Base-by-base conservation (phyloP, 2,113 vertebrate genomes). In the Mirounga angustirostris region DNA sequence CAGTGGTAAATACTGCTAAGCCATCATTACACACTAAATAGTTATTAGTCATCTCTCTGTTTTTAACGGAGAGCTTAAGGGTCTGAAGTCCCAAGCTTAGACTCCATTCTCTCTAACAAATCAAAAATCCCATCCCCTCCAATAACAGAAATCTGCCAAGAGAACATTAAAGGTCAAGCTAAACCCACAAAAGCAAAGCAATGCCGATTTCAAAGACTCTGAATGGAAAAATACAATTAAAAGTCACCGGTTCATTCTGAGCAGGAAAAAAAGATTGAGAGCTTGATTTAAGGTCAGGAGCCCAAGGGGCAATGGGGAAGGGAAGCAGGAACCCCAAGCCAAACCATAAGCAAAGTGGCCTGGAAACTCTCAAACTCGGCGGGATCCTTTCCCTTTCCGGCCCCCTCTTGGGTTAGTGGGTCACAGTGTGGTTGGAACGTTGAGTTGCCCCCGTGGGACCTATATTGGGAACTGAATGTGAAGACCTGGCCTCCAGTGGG, bases 1-100 rank as follows among this genome's bases (percentile, higher is more conserved):
- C 89, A 8, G 98, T 94, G 98, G 98, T 99, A 99, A 99, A 98
- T 98, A 98, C 98, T 98, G 98, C 98, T 98, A 99, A 99, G 98
- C 98, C 98, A 98, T 98, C 98, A 98, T 99, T 99, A 98, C 98
- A 98, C 97, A 96, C 98, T 98, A 98, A 99, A 99, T 93, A 98
- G 98, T 98, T 99, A 98, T 99, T 99, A 99, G 98, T 99, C 98
- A 99, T 98, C 97, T 98, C 96, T 97, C 89, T 98, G 78, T 97
- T 98, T 98, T 98, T 96, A 97, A 98, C 65, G 26, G 73, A 96
- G 95, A 12, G 79, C 97, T 98, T 97, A 96, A 88, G 97, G 95
- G 97, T 98, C 97, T 98, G 93, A 98, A 97, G 97, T 94, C 91
- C 97, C 98, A 98, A 98, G 52, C 96, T 98, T 97, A 97, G 10